Evolutionary conservation across 2,113 vertebrate genomes (phyloP), one percentile per base, ranked within the genome.

Genomic region (Arothron firmamentum): DNA sequence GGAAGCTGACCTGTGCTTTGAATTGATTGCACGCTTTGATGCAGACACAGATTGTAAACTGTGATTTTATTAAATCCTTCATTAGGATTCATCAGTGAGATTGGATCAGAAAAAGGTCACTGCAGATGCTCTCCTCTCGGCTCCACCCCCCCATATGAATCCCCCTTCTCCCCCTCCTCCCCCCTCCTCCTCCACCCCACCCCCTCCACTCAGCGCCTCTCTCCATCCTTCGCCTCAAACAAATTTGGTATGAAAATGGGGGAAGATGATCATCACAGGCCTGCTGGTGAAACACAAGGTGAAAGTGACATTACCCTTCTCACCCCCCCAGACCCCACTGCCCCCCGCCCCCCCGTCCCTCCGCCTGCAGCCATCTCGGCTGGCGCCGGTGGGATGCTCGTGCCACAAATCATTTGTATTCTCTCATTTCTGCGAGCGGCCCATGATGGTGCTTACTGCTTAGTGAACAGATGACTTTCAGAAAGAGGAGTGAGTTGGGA

Each of bases 61-160:
- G 88, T 90, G 89, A 89, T 92, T 91, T 91, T 91, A 92, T 92
- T 91, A 92, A 92, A 91, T 89, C 91, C 90, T 92, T 92, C 91
- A 92, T 92, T 92, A 92, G 90, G 88, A 92, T 91, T 92, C 91
- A 92, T 92, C 90, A 92, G 90, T 78, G 78, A 90, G 91, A 91
- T 90, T 91, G 89, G 89, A 91, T 91, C 90, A 92, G 90, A 92
- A 88, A 92, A 91, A 92, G 90, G 91, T 91, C 90, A 92, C 88
- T 89, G 88, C 81, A 87, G 86, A 92, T 84, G 83, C 72, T 46
- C 74, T 80, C 81, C 76, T 21, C 45, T 49, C 34, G 61, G 48
- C 66, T 64, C 50, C 41, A 72, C 79, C 78, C 46, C 70, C 70
- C 60, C 56, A 74, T 61, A 65, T 59, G 62, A 31, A 25, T 67